phyloP scores from a whole-genome alignment of 2,113 vertebrate species.

The Ictalurus punctatus region DNA sequence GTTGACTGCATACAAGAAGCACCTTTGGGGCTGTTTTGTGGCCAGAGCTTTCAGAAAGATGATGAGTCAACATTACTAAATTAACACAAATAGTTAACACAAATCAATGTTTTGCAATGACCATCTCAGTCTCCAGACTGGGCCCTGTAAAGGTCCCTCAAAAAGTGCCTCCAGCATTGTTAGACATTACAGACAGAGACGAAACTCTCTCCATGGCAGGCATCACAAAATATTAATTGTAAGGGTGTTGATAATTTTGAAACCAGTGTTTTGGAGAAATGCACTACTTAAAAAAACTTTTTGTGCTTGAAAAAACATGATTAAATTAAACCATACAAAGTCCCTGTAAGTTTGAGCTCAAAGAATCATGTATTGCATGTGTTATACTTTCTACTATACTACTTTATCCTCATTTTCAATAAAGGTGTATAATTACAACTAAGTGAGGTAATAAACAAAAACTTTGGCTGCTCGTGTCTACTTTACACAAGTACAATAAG shows the following conservation, averaged over 20 bases:
- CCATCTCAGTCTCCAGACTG: neutral
- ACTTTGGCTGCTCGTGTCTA: neutral
- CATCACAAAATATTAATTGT: neutral
- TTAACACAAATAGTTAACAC: neutral
- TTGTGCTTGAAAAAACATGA: neutral
- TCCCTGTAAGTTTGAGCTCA: neutral
- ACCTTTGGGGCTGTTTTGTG: neutral
- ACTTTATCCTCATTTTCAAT: neutral
- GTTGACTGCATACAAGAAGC: neutral
- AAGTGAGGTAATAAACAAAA: slow-evolving; percentile 36
- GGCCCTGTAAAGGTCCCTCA: neutral
- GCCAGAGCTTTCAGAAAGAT: neutral
- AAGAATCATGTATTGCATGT: neutral
- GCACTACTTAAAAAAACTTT: neutral
- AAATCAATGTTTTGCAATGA: neutral
- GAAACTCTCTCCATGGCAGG: neutral
- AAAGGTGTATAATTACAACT: neutral
- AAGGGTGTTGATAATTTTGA: neutral
- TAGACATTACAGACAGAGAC: neutral
- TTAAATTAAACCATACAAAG: neutral
- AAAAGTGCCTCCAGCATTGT: neutral
- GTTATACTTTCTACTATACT: neutral
- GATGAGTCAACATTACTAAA: neutral
- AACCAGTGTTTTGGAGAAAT: neutral
- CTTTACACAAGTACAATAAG: neutral